phyloP scores from a whole-genome alignment of 2,797 vertebrate species.

The Manis javanica region DNA sequence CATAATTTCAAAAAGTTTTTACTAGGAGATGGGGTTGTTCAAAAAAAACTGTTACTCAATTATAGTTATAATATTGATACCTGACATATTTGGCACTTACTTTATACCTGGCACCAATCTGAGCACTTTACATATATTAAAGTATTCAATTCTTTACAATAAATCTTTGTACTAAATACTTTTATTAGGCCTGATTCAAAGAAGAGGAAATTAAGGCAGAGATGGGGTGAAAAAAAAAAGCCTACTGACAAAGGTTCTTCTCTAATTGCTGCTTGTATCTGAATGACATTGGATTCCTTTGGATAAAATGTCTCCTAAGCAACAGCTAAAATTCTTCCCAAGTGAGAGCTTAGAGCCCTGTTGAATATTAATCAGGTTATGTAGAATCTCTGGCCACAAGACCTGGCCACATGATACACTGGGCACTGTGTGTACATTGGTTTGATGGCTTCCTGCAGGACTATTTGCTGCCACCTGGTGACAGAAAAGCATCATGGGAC shows the following conservation, averaged over 20 bases:
- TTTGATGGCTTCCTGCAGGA: neutral
- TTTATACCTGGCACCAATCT: neutral
- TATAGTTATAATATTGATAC: neutral
- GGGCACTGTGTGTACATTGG: neutral
- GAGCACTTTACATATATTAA: neutral
- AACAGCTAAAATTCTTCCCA: conserved; percentile 27
- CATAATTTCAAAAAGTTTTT: conserved; percentile 10
- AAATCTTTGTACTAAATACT: neutral
- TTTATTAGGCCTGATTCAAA: neutral
- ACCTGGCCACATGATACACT: neutral
- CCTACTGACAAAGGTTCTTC: neutral
- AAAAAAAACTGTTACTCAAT: neutral
- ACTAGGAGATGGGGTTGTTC: neutral
- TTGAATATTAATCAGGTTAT: conserved; percentile 58
- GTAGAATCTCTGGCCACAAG: neutral
- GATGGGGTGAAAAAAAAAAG: neutral
- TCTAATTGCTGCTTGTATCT: neutral
- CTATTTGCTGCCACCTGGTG: conserved; percentile 74
- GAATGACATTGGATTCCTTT: conserved; percentile 27
- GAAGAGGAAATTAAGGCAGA: neutral
- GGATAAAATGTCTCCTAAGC: neutral
- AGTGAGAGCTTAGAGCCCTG: neutral
- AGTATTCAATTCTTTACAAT: neutral
- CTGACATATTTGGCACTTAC: neutral
- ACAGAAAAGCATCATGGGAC: neutral